Percentiles rank a stretch among this genome's conserved stretches.
Evolutionary conservation across 1,140 invertebrate species (phyloP).

Genomic region (Drosophila elegans): DNA sequence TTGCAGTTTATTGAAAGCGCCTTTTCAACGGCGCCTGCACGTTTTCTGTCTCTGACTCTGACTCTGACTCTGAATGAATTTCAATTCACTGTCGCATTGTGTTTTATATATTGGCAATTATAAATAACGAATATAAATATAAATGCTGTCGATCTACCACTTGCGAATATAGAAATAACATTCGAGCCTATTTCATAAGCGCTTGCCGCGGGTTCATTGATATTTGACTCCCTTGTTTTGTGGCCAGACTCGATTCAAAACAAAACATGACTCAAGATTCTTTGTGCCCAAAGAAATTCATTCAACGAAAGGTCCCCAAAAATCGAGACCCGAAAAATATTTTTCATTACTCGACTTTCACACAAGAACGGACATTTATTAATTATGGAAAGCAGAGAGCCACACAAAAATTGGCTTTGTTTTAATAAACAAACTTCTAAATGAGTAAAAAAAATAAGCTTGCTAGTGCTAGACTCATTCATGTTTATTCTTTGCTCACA

Average conservation of each 20-base stretch:
- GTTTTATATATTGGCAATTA: constrained; percentile 28
- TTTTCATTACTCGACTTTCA: constrained; percentile 8
- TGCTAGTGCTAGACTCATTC: no score
- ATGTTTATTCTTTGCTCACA: no score
- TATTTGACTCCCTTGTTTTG: constrained; percentile 61
- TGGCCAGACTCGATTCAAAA: constrained; percentile 31
- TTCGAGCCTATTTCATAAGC: constrained; percentile 78
- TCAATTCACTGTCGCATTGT: constrained; percentile 39
- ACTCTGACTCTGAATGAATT: constrained; percentile 73
- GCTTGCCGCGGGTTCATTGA: constrained; percentile 70
- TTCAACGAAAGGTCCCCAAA: constrained; percentile 6
- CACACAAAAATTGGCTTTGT: background rate
- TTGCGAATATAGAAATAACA: constrained; percentile 41
- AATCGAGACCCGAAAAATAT: constrained; percentile 5
- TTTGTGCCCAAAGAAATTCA: constrained; percentile 28
- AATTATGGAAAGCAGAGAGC: no score
- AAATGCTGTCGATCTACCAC: constrained; percentile 28
- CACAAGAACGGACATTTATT: background rate
- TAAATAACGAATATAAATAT: constrained; percentile 46
- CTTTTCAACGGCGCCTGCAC: constrained; percentile 36
- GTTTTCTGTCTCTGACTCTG: constrained; percentile 39
- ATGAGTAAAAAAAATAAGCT: no score
- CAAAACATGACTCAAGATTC: constrained; percentile 35
- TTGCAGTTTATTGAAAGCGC: constrained; percentile 64
- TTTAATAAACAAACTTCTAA: background rate